Evolutionary conservation across 2,888 invertebrate genomes (phyloP).

Genomic region (Vanessa cardui): DNA sequence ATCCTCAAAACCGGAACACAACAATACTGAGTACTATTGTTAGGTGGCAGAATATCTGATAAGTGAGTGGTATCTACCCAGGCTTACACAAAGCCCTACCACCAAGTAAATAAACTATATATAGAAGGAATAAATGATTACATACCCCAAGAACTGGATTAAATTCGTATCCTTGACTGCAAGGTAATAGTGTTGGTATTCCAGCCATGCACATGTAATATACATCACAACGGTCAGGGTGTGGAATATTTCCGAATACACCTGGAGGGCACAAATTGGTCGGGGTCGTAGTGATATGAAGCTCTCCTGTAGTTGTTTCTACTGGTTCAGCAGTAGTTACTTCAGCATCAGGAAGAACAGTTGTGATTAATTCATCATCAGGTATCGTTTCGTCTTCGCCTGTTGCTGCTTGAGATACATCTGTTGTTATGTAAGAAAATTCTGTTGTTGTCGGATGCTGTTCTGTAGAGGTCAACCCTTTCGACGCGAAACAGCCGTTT

Average conservation of each 20-base stretch:
- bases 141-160: background rate
- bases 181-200: slow-evolving; percentile 17
- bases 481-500: slow-evolving; percentile 35
- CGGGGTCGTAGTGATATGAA: slow-evolving; percentile 15
- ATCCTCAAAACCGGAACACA: no score
- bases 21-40: no score
- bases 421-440: background rate
- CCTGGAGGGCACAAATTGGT: slow-evolving; percentile 45
- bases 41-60: no score
- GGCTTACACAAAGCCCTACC: no score
- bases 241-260: slow-evolving; percentile 47
- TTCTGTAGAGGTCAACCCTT: slow-evolving; percentile 27
- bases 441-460: slow-evolving; percentile 18
- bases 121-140: background rate
- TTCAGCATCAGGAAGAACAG: no score
- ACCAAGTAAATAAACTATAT: no score
- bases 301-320: slow-evolving; percentile 29
- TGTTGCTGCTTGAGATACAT: slow-evolving; percentile 10
- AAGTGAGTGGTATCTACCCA: no score
- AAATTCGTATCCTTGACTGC: slow-evolving; percentile 29
- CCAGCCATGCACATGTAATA: slow-evolving; percentile 54
- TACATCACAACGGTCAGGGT: slow-evolving; percentile 49
- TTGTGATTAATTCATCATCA: slow-evolving; percentile 12
- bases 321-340: slow-evolving; percentile 25
- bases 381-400: background rate